A percentile compares a stretch with the other conserved stretches of the same genome.
These are phyloP conservation scores for Eumacrocentrus americanus DNA, from an alignment of 2,888 invertebrate genomes.

Conservation along the genomic window DNA sequence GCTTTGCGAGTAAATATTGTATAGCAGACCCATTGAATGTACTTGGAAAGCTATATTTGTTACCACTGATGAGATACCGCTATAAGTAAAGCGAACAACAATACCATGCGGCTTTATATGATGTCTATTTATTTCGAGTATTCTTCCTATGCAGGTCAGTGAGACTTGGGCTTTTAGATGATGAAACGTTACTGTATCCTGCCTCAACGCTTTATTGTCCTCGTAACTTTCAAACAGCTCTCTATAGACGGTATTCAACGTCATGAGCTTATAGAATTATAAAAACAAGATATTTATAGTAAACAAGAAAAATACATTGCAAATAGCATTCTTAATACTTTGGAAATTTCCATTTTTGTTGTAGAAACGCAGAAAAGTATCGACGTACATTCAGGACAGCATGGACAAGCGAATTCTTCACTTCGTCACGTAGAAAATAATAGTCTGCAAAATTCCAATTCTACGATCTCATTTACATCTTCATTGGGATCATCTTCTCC, in stretches of 20 bases:
- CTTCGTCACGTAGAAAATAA: constrained; percentile 56
- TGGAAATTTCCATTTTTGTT: too few species aligned
- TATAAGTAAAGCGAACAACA: not conserved
- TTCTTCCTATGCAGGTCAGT: not conserved
- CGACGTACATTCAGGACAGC: constrained; percentile 27
- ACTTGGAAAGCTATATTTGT: not conserved
- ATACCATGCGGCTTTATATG: not conserved
- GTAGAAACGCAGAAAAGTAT: constrained; percentile 52
- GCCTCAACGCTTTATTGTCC: not conserved
- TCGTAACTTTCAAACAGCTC: not conserved
- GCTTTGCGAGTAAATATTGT: not conserved
- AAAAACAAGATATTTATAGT: not conserved
- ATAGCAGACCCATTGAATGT: not conserved
- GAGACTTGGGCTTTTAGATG: not conserved
- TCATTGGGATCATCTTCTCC: constrained; percentile 45
- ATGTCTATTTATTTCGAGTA: not conserved
- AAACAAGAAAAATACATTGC: not conserved
- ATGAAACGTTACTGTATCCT: not conserved
- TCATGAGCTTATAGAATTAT: not conserved
- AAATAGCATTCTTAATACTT: constrained; percentile 16
- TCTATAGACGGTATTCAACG: not conserved
- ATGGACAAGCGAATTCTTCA: constrained; percentile 49
- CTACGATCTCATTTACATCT: constrained; percentile 55
- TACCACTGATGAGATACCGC: not conserved
- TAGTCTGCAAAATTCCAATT: constrained; percentile 32